Conservation (phyloP, 2,797 vertebrate species). For the Taeniopygia guttata region DNA sequence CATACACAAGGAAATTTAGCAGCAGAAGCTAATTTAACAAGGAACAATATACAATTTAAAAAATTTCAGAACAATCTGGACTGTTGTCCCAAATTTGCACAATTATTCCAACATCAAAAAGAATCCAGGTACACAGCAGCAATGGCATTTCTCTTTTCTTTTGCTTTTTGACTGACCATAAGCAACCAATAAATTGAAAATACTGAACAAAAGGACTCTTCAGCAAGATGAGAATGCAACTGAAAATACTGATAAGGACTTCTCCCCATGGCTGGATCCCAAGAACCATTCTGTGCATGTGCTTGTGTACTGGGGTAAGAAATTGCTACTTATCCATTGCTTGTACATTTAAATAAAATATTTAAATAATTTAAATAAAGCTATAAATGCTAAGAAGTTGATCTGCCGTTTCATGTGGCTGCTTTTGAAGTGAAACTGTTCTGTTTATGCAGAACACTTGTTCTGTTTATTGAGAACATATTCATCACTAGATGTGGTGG, state of each 20-base stretch:
- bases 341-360: neutral
- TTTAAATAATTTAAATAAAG: neutral
- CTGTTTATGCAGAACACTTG: neutral
- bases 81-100: neutral
- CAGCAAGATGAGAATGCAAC: neutral
- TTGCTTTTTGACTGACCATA: neutral
- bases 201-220: neutral
- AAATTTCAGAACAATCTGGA: neutral
- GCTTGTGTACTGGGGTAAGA: neutral
- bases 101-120: neutral
- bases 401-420: neutral
- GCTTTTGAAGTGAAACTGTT: neutral
- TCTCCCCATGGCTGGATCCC: neutral
- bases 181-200: neutral
- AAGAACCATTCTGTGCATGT: neutral
- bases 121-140: neutral
- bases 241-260: neutral
- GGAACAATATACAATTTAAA: neutral
- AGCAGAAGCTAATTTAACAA: neutral
- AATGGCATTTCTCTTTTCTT: neutral
- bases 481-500: neutral
- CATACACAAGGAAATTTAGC: neutral
- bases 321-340: neutral
- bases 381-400: neutral
- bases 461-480: neutral